Evolutionary conservation across 2,888 invertebrate species (phyloP), one percentile per base, ranked within the genome.

Genomic region (Ectobius pallidus): DNA sequence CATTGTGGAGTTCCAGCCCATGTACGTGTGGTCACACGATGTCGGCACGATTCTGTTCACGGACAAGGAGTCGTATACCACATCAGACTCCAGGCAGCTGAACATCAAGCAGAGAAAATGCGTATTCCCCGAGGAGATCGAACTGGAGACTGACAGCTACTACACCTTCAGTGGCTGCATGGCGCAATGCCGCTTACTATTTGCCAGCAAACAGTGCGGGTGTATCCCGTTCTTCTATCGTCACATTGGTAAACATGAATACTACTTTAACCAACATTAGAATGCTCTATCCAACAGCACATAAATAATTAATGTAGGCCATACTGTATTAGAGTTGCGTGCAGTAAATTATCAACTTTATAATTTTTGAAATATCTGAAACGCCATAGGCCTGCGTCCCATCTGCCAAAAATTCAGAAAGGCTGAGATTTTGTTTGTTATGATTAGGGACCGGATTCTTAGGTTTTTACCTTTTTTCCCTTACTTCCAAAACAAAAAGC

Each of bases 121-220:
- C 78, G 87, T 91, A 34, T 93, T 91, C 78, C 85, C 87, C 0
- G 87, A 91, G 77, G 93, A 93, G 81, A 84, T 88, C 22, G 84
- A 85, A 72, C 80, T 92, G 74, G 85, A 88, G 69, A 88, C 87
- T 0, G 88, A 88, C 0, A 81, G 83, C 2, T 85, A 86, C 58
- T 92, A 92, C 79, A 91, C 92, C 0, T 91, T 91, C 78, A 88
- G 91, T 0, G 90, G 90, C 1, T 92, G 92, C 79, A 91, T 91
- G 85, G 85, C 90, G 65, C 89, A 92, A 79, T 92, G 92, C 76
- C 86, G 92, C 46, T 91, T 92, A 88, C 87, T 87, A 73, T 86
- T 86, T 63, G 85, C 90, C 65, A 85, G 86, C 46, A 85, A 86
- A 58, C 83, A 86, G 25, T 92, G 92, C 80, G 87, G 87, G 78